phyloP scores from a whole-genome alignment of 1,140 invertebrate genomes.

The Lamellibrachia luymesi region DNA sequence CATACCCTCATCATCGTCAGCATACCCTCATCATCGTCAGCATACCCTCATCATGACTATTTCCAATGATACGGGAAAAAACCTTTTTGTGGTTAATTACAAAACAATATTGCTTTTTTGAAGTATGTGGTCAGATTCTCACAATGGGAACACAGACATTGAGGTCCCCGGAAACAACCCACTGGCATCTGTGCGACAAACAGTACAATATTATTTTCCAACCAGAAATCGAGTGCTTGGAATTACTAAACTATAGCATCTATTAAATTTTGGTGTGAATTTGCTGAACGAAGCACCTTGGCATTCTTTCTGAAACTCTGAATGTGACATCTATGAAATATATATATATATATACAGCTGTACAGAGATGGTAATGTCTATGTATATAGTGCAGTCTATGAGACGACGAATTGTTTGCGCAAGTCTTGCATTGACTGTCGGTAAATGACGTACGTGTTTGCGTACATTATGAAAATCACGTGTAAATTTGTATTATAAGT shows the following conservation, averaged over 20 bases:
- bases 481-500: conserved; percentile 1
- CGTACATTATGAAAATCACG: neutral
- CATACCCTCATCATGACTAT: no score
- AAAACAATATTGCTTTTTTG: no score
- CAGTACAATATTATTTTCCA: neutral
- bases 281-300: neutral
- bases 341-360: conserved; percentile 2
- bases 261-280: neutral
- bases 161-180: neutral
- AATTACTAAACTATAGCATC: neutral
- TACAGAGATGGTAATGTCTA: neutral
- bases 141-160: neutral
- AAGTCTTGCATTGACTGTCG: neutral
- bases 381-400: neutral
- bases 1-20: no score
- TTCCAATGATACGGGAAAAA: no score
- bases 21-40: no score
- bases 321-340: neutral
- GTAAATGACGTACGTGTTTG: neutral
- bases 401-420: neutral
- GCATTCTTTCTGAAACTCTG: neutral
- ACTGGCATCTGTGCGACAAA: neutral
- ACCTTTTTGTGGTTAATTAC: no score
- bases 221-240: neutral
- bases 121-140: no score